Evolutionary conservation across 2,113 vertebrate species (phyloP).

Genomic region (Pedetes capensis): DNA sequence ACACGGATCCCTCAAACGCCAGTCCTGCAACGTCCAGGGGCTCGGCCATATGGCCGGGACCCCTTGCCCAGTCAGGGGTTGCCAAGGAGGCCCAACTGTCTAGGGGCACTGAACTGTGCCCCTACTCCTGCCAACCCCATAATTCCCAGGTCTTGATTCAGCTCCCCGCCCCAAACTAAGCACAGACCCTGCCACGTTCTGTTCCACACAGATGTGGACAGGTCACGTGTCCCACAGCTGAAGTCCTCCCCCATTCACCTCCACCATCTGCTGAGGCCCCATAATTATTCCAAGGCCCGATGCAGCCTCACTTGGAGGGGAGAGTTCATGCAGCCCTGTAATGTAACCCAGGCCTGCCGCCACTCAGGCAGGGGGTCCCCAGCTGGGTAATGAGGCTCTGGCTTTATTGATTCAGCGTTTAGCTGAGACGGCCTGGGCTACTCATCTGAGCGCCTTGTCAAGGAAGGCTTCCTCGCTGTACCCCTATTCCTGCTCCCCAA

Average conservation of each 20-base stretch:
- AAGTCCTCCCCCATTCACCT: conserved; percentile 73
- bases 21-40: background rate
- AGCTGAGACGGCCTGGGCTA: conserved; percentile 51
- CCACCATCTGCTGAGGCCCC: conserved; percentile 83
- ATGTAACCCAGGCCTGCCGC: conserved; percentile 38
- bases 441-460: background rate
- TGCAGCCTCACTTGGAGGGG: conserved; percentile 67
- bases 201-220: conserved; percentile 67
- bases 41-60: background rate
- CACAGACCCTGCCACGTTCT: conserved; percentile 27
- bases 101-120: background rate
- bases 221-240: conserved; percentile 74
- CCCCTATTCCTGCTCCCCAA: background rate
- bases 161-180: background rate
- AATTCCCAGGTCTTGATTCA: background rate
- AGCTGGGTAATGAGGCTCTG: conserved; percentile 71
- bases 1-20: background rate
- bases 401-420: conserved; percentile 72
- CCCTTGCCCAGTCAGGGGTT: background rate
- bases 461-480: background rate
- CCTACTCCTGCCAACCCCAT: background rate
- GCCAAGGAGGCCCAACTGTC: background rate
- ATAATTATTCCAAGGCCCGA: conserved; percentile 75
- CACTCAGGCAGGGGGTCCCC: conserved; percentile 76
- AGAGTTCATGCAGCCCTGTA: conserved; percentile 70